Base-by-base conservation (phyloP, 2,888 invertebrate genomes). In the Biston betularia region DNA sequence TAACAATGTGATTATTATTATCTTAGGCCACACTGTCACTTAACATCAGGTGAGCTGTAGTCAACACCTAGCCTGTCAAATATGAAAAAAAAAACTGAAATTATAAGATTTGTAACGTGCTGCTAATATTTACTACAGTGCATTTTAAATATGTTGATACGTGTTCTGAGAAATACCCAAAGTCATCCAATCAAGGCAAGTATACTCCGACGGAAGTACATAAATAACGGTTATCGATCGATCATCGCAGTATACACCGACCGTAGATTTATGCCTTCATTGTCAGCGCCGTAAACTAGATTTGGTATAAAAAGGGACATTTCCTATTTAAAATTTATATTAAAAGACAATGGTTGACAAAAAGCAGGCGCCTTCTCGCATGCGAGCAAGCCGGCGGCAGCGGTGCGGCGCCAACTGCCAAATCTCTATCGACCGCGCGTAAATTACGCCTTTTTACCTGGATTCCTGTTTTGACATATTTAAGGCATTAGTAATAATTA, bases 401-500 rank as follows among this genome's bases (percentile, higher is more conserved):
- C 82, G 76, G 79, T 80, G 75, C 89, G 93, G 93, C 93, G 93
- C 93, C 93, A 90, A 91, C 93, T 93, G 93, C 93, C 93, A 93
- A 93, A 93, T 91, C 92, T 92, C 89, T 93, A 93, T 93, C 93
- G 89, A 85, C 82, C 91, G 89, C 90, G 92, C 93, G 93, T 93
- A 93, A 93, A 93, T 93, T 92, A 93, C 92, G 90, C 90, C 92
- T 93, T 93, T 93, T 93, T 93, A 93, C 93, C 93, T 93, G 93
- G 92, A 92, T 93, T 91, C 92, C 92, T 93, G 93, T 93, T 93
- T 93, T 93, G 93, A 93, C 93, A 93, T 93, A 93, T 93, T 93
- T 92, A 93, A 93, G 92, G 93, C 90, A 93, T 93, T 93, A 92
- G 92, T 93, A 93, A 93, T 93, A 93, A 93, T 93, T 93, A 93